phyloP scores from a whole-genome alignment of 2,888 invertebrate genomes.

The Xestia ashworthii region DNA sequence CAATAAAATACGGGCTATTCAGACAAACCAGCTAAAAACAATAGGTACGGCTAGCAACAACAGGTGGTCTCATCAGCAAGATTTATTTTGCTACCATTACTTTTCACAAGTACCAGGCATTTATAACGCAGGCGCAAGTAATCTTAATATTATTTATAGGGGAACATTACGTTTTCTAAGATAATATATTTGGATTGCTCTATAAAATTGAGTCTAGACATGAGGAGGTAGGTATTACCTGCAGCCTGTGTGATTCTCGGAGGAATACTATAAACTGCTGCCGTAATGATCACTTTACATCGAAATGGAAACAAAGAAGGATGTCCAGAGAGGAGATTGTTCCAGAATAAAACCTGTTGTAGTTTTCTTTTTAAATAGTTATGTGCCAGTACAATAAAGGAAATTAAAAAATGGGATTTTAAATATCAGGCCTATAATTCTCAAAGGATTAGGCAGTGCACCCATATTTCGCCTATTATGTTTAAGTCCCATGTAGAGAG shows the following conservation, averaged over 20 bases:
- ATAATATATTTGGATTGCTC: background rate
- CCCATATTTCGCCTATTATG: background rate
- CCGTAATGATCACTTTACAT: background rate
- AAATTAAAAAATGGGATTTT: too few relatives aligned
- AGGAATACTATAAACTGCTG: background rate
- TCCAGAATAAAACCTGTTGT: background rate
- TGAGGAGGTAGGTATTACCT: background rate
- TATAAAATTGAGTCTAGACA: slow-evolving; percentile 15
- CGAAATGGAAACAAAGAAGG: background rate
- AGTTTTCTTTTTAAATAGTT: background rate
- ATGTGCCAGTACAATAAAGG: background rate
- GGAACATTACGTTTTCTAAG: slow-evolving; percentile 26
- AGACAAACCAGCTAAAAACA: slow-evolving; percentile 11
- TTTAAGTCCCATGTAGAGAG: too few relatives aligned
- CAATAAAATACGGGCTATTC: slow-evolving; percentile 3
- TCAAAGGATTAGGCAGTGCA: background rate
- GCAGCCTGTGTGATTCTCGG: background rate
- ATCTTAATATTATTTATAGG: slow-evolving; percentile 36
- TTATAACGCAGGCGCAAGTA: slow-evolving; percentile 27
- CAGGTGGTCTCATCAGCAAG: slow-evolving; percentile 54
- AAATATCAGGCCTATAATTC: background rate
- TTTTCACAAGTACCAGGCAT: slow-evolving; percentile 35
- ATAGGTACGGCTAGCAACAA: slow-evolving; percentile 30
- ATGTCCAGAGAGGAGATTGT: background rate
- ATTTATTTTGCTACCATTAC: slow-evolving; percentile 49